A percentile compares a stretch with the other conserved stretches of the same genome.
phyloP scores from a whole-genome alignment of 1,140 invertebrate genomes.

The Scaptodrosophila lebanonensis region DNA sequence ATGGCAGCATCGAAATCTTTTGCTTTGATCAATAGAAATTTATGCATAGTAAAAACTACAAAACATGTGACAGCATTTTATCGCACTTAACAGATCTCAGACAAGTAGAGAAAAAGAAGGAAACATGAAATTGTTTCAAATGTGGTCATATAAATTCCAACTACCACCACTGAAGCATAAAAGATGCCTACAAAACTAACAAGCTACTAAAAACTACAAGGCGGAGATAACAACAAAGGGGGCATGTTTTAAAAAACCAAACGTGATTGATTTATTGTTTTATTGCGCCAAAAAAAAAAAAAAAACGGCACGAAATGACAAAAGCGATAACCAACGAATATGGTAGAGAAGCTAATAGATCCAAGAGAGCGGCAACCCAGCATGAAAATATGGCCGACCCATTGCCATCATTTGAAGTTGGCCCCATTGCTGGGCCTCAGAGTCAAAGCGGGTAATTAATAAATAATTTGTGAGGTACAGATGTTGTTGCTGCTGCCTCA shows the following conservation, averaged over 20 bases:
- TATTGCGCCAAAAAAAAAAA: slow-evolving; percentile 53
- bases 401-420: too few species aligned
- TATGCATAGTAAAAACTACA: slow-evolving; percentile 31
- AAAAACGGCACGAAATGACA: slow-evolving; percentile 46
- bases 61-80: slow-evolving; percentile 44
- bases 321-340: slow-evolving; percentile 53
- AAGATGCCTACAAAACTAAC: slow-evolving; percentile 41
- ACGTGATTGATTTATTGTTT: slow-evolving; percentile 71
- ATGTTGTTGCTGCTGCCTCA: slow-evolving; percentile 11
- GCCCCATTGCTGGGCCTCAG: slow-evolving; percentile 12
- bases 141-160: slow-evolving; percentile 15
- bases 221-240: slow-evolving; percentile 10
- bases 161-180: slow-evolving; percentile 8
- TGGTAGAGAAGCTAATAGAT: slow-evolving; percentile 6
- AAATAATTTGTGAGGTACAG: slow-evolving; percentile 61
- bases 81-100: slow-evolving; percentile 59
- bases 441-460: slow-evolving; percentile 49
- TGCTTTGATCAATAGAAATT: slow-evolving; percentile 47
- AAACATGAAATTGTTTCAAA: slow-evolving; percentile 18
- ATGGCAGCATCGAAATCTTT: slow-evolving; percentile 29
- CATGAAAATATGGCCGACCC: too few species aligned
- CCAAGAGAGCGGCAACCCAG: too few species aligned
- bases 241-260: slow-evolving; percentile 32
- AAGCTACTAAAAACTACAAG: slow-evolving; percentile 64
- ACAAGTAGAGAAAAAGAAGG: slow-evolving; percentile 3